Evolutionary conservation across 2,113 vertebrate species (phyloP).

Genomic region (Pantherophis guttatus): DNA sequence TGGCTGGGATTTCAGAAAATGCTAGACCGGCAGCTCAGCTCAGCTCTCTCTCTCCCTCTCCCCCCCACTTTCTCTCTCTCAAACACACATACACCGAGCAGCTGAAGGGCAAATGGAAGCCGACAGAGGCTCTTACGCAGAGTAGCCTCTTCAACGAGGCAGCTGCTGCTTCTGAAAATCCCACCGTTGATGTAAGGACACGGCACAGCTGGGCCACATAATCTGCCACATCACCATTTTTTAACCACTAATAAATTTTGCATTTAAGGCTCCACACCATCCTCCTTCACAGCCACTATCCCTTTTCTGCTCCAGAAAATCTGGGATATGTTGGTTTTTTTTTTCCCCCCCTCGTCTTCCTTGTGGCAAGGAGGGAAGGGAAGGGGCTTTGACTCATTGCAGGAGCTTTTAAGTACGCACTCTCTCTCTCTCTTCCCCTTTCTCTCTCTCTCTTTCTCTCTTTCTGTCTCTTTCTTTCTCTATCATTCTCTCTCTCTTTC

Average conservation of each 20-base stretch:
- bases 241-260: not conserved
- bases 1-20: not conserved
- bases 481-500: too few species aligned
- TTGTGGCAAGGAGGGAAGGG: not conserved
- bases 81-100: not conserved
- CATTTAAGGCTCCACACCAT: not conserved
- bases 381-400: not conserved
- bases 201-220: not conserved
- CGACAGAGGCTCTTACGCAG: not conserved
- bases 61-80: too few species aligned
- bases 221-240: not conserved
- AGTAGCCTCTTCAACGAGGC: not conserved
- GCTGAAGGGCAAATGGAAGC: not conserved
- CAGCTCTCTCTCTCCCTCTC: too few species aligned
- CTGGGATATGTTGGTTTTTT: not conserved
- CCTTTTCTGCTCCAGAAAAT: slow-evolving; percentile 2
- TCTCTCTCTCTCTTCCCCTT: too few species aligned
- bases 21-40: not conserved
- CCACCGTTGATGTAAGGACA: not conserved
- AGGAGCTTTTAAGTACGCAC: not conserved
- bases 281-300: not conserved
- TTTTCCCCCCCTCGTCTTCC: not conserved
- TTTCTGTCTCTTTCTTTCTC: too few species aligned
- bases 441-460: too few species aligned
- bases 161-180: not conserved